These are phyloP conservation scores for Acanthosoma haemorrhoidale DNA, from an alignment of 2,888 invertebrate genomes.

Conservation along the genomic window DNA sequence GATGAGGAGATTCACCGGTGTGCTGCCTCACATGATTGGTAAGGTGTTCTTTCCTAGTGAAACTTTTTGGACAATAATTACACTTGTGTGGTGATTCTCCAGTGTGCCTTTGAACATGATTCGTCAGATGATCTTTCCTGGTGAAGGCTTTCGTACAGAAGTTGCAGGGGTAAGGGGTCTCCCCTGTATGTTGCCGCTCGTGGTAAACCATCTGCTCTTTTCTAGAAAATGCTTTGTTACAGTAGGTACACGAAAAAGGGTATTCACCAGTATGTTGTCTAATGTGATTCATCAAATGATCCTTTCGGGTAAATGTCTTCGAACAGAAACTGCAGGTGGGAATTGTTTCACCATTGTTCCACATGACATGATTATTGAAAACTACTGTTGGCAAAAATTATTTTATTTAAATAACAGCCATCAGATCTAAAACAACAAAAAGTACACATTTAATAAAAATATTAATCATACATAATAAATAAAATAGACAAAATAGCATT, in stretches of 20 bases:
- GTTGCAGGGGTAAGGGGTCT: conserved; percentile 67
- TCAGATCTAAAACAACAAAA: no score
- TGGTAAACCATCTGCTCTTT: conserved; percentile 83
- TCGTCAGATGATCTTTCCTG: conserved; percentile 79
- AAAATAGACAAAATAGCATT: no score
- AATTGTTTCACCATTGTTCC: conserved; percentile 68
- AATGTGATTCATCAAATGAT: conserved; percentile 70
- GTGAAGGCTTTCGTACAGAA: conserved; percentile 83
- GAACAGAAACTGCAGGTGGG: conserved; percentile 74
- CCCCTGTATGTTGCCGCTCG: conserved; percentile 72
- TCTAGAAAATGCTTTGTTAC: conserved; percentile 79
- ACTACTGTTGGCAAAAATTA: no score
- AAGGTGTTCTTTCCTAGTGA: conserved; percentile 70
- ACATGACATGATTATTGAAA: conserved; percentile 76
- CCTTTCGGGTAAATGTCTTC: conserved; percentile 71
- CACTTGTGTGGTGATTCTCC: conserved; percentile 73
- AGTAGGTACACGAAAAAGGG: conserved; percentile 64
- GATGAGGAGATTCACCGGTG: conserved; percentile 51
- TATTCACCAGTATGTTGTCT: conserved; percentile 56
- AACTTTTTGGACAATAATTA: conserved; percentile 73
- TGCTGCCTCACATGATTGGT: conserved; percentile 65
- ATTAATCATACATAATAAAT: no score
- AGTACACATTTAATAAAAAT: no score
- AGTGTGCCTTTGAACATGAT: conserved; percentile 71
- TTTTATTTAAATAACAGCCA: no score